A percentile compares a stretch with the other conserved stretches of the same genome.
Evolutionary conservation across 2,888 invertebrate species (phyloP).

Genomic region (Podabrus alpinus): DNA sequence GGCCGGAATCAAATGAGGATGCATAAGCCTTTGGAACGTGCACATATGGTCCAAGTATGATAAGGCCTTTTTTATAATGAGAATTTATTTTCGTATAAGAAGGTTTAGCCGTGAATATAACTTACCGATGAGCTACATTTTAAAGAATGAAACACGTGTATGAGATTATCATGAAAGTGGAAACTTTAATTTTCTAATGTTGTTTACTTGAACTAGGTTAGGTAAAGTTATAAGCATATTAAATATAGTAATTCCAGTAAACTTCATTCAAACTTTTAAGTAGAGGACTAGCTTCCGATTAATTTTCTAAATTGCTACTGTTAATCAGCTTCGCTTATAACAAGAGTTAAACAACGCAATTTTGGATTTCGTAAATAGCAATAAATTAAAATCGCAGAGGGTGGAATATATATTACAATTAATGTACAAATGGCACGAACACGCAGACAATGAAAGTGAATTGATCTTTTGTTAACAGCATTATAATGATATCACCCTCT

Average conservation of each 20-base stretch:
- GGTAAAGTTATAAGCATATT: background rate
- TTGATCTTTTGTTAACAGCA: conserved; percentile 26
- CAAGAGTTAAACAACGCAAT: conserved; percentile 16
- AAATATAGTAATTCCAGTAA: background rate
- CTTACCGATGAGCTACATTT: background rate
- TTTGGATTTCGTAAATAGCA: conserved; percentile 14
- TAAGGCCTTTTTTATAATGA: background rate
- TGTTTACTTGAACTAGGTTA: background rate
- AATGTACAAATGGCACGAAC: conserved; percentile 20
- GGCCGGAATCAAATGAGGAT: too few species aligned
- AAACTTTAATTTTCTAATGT: background rate
- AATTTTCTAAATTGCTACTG: background rate
- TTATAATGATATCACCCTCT: conserved; percentile 18
- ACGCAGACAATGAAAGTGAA: conserved; percentile 19
- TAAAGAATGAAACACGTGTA: background rate
- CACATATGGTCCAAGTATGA: too few species aligned
- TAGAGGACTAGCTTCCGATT: background rate
- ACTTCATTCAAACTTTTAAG: background rate
- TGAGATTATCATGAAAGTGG: background rate
- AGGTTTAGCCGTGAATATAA: background rate
- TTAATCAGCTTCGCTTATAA: background rate
- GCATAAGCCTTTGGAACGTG: too few species aligned
- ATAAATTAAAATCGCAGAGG: conserved; percentile 15
- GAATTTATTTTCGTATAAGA: background rate
- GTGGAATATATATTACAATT: conserved; percentile 13